Evolutionary conservation across 2,113 vertebrate species (phyloP).

Genomic region (Embiotoca jacksoni): DNA sequence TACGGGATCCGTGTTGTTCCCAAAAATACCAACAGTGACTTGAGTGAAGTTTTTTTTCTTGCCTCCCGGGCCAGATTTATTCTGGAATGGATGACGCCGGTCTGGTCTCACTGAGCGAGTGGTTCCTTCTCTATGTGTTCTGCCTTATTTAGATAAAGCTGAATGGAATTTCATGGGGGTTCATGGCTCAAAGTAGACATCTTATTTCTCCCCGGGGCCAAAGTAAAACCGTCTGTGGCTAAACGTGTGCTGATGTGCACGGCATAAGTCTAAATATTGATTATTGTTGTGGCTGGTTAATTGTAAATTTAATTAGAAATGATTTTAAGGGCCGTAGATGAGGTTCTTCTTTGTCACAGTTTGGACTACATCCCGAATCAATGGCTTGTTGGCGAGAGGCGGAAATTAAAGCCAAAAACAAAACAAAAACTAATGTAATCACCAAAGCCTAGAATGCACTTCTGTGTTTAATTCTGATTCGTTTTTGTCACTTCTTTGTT

Average conservation of each 20-base stretch:
- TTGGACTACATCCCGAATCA: slow-evolving; percentile 31
- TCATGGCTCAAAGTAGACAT: background rate
- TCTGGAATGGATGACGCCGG: background rate
- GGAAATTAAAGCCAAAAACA: background rate
- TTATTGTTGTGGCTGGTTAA: background rate
- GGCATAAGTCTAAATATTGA: background rate
- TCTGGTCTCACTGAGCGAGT: background rate
- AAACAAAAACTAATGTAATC: too few species aligned
- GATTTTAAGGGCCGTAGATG: slow-evolving; percentile 23
- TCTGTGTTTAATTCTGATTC: background rate
- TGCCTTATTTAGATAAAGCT: slow-evolving; percentile 7
- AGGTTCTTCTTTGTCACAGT: slow-evolving; percentile 16
- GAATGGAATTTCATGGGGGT: slow-evolving; percentile 29
- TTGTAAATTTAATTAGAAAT: slow-evolving; percentile 20
- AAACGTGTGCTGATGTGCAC: background rate
- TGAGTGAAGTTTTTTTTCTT: background rate
- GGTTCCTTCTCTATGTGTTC: background rate
- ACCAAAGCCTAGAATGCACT: background rate
- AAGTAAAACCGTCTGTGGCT: background rate
- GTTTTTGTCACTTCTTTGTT: background rate
- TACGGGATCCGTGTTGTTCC: background rate
- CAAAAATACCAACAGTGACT: background rate
- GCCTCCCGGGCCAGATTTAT: background rate
- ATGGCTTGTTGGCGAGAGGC: background rate
- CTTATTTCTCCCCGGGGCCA: background rate